phyloP scores from a whole-genome alignment of 2,797 vertebrate genomes.

The Gadopsis bispinosus region DNA sequence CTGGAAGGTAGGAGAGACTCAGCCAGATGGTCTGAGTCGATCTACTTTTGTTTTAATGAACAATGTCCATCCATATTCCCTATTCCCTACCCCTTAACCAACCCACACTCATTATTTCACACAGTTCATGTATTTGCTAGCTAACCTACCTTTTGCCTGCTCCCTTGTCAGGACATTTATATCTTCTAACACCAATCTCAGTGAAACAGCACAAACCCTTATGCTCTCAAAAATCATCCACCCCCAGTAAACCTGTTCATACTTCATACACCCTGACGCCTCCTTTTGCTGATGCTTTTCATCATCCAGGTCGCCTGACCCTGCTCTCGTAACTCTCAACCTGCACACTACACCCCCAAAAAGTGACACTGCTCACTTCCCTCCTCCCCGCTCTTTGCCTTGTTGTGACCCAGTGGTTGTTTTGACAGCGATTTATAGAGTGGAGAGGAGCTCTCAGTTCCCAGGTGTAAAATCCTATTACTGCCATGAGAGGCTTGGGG shows the following conservation, averaged over 20 bases:
- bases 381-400: constrained; percentile 51
- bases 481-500: constrained; percentile 65
- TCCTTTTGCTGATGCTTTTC: constrained; percentile 38
- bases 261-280: constrained; percentile 47
- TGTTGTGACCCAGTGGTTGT: constrained; percentile 71
- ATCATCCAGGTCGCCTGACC: constrained; percentile 36
- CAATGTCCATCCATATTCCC: not conserved
- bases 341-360: constrained; percentile 19
- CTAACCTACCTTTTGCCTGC: constrained; percentile 2
- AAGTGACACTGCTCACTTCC: constrained; percentile 44
- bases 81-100: constrained; percentile 1
- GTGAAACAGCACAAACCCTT: constrained; percentile 16
- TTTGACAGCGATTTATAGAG: constrained; percentile 79
- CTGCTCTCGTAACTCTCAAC: constrained; percentile 30
- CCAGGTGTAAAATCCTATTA: constrained; percentile 80
- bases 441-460: constrained; percentile 69
- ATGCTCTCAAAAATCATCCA: constrained; percentile 23
- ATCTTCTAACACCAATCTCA: constrained; percentile 4
- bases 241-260: constrained; percentile 11
- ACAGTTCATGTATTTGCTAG: not conserved
- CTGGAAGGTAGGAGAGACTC: constrained; percentile 88
- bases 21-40: not conserved
- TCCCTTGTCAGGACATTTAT: constrained; percentile 12
- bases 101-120: constrained; percentile 7
- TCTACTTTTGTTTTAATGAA: not conserved